phyloP scores from a whole-genome alignment of 2,888 invertebrate genomes.

The Tetropium fuscum region DNA sequence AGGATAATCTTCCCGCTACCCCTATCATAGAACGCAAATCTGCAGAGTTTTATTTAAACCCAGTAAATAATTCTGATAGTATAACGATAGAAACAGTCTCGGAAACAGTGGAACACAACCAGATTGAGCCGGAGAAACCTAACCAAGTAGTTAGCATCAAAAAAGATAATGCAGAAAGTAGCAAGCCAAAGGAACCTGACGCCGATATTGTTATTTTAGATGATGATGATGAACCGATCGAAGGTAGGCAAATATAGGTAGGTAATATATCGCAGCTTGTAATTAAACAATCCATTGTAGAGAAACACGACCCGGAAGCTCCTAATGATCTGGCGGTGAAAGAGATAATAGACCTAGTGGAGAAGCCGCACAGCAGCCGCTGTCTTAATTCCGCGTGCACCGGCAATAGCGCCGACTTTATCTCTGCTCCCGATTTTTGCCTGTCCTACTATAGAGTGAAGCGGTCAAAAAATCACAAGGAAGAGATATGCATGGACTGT shows the following conservation, averaged over 20 bases:
- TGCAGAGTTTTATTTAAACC: constrained; percentile 27
- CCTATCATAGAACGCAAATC: constrained; percentile 56
- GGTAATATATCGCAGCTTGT: too few species aligned
- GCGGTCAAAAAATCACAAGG: constrained; percentile 57
- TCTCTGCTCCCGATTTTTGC: constrained; percentile 65
- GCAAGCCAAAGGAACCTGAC: constrained; percentile 22
- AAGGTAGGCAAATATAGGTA: constrained; percentile 19
- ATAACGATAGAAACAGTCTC: too few species aligned
- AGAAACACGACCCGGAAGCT: too few species aligned
- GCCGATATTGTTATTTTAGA: constrained; percentile 53
- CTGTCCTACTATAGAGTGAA: constrained; percentile 64
- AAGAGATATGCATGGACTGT: constrained; percentile 64
- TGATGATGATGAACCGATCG: constrained; percentile 51
- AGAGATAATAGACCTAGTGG: constrained; percentile 60
- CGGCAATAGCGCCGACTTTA: constrained; percentile 60
- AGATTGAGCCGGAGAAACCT: background rate
- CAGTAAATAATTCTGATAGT: background rate
- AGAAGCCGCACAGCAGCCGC: constrained; percentile 55
- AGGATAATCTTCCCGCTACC: constrained; percentile 55
- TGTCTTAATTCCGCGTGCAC: constrained; percentile 72
- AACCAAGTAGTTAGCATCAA: background rate
- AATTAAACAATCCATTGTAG: too few species aligned
- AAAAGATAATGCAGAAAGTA: background rate
- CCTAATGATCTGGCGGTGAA: constrained; percentile 31
- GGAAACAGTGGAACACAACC: background rate